phyloP scores from a whole-genome alignment of 2,797 vertebrate genomes.

The Psittacula echo region DNA sequence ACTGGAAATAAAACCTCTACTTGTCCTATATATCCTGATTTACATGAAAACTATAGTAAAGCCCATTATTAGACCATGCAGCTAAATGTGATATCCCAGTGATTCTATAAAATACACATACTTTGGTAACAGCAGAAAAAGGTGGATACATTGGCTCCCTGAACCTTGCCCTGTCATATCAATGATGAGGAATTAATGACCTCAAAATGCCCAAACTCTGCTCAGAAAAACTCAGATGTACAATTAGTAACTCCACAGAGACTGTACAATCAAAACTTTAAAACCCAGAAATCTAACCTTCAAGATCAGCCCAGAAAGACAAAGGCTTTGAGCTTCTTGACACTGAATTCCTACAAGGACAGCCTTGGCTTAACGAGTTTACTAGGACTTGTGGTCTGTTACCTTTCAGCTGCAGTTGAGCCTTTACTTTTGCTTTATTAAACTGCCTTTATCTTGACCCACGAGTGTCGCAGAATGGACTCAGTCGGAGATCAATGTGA shows the following conservation, averaged over 20 bases:
- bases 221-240: background rate
- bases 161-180: background rate
- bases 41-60: accelerated
- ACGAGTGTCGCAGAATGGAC: background rate
- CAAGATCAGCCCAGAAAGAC: background rate
- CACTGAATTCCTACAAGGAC: background rate
- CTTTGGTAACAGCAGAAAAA: background rate
- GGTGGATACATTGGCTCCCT: no score
- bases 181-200: background rate
- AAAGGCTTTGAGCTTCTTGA: background rate
- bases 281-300: background rate
- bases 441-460: background rate
- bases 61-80: background rate
- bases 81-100: background rate
- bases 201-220: background rate
- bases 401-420: background rate
- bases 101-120: background rate
- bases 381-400: background rate
- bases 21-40: background rate
- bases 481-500: no score
- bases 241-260: background rate
- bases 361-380: background rate
- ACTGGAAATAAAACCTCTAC: background rate
- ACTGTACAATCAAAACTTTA: background rate
- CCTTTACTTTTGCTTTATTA: background rate